Base-by-base conservation (phyloP, 2,797 vertebrate species). In the Poeciliopsis turneri region DNA sequence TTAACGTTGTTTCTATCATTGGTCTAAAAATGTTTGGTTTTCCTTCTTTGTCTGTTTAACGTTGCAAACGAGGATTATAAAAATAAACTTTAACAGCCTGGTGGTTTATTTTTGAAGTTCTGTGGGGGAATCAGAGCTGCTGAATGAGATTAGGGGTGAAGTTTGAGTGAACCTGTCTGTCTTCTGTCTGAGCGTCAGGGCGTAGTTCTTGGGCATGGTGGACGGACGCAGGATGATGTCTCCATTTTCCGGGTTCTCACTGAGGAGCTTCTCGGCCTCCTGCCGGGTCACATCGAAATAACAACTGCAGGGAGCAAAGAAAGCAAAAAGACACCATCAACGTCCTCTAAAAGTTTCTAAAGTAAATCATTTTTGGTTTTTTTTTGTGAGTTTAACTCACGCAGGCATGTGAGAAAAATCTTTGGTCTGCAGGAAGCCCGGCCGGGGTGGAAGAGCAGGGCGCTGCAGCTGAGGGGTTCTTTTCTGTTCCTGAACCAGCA, bases 141-240 rank as follows among this genome's bases (percentile, higher is more conserved):
- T 53, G 33, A 12, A 68, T 74, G 39, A 43, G 4, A n/a, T 49
- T 8, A 10, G 64, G 64, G 25, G 12, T 69, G 1, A 41, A 76
- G 68, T 46, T 18, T 61, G 8, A 2, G 78, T 82, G 39, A 71
- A 95, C 95, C 92, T 93, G 72, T 51, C 0, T 5, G 6, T 78
- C 30, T 9, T 11, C 5, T 91, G 92, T 85, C 93, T 92, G 57
- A 96, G 77, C 28, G 96, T 96, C 84, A 97, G 66, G 53, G 96
- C 95, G 0, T 95, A 97, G 90, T 92, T 96, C 77, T 92, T 92
- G 70, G 85, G 73, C 76, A 94, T 78, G 10, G 93, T 92, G 20
- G 96, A 94, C 0, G 97, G 97, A 5, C 96, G 95, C 59, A 97
- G 87, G 82, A 97, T 96, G 89, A 97, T 91, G 81, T 90, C 89